Base-by-base conservation (phyloP, 2,888 invertebrate genomes). In the Lordiphosa fenestrarum region DNA sequence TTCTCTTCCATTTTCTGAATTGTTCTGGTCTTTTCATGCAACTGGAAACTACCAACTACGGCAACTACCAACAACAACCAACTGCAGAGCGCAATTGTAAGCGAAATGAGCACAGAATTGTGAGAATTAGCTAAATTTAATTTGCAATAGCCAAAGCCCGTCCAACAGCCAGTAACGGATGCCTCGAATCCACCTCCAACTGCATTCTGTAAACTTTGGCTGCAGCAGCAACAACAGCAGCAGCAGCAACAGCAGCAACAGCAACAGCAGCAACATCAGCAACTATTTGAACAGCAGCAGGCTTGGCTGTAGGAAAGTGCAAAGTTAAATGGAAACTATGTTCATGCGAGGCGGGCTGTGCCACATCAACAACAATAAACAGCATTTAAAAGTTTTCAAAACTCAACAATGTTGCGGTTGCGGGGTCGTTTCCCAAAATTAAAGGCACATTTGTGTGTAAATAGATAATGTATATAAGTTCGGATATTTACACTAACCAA, bases 71-170 rank as follows among this genome's bases (percentile, higher is more conserved):
- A 60, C 54, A 30, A 46, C 55, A 44, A 50, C 53, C 33, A 69
- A 61, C 66, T 85, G 46, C 86, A 90, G 90, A 87, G 87, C 87
- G 81, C 90, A 90, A 88, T 90, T 87, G 88, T 89, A 78, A 91
- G 92, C 61, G 93, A 93, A 90, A 93, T 93, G 93, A 93, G 93
- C 89, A 93, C 93, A 68, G 93, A 93, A 89, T 91, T 93, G 85
- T 93, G 87, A 87, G 87, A 87, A 81, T 87, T 87, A 86, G 86
- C 85, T 76, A 86, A 86, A 86, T 86, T 87, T 81, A 87, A 87
- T 87, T 73, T 84, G 73, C 78, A 77, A 77, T 76, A 82, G 84
- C 80, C 77, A 77, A 71, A 59, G 66, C 59, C 73, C 78, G 66
- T 72, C 76, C 66, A 61, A 37, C 62, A 65, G 30, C 68, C 58